Evolutionary conservation across 2,113 vertebrate species (phyloP).

Genomic region (Lepisosteus osseus): DNA sequence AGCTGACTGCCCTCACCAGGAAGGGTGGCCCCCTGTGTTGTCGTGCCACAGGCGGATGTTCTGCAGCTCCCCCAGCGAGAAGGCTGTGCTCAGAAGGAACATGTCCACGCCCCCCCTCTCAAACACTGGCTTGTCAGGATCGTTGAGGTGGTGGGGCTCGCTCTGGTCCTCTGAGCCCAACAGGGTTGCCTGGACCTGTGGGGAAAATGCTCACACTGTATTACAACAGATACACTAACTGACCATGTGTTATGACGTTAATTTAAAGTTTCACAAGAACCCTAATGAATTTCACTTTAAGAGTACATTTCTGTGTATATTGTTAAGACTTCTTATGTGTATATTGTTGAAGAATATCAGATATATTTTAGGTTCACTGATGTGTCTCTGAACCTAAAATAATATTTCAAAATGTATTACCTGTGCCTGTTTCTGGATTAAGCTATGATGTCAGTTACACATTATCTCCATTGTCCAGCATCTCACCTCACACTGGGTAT

Average conservation of each 20-base stretch:
- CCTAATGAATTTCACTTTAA: too few relatives aligned
- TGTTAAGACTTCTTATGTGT: too few relatives aligned
- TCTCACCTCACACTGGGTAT: too few relatives aligned
- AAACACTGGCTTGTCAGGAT: slow-evolving; percentile 67
- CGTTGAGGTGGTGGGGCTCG: slow-evolving; percentile 57
- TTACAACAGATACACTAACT: background rate
- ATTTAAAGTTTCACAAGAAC: background rate
- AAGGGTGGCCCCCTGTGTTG: slow-evolving; percentile 64
- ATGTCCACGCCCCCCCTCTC: slow-evolving; percentile 69
- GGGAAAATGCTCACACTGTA: background rate
- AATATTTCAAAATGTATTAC: too few relatives aligned
- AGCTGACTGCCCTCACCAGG: slow-evolving; percentile 57
- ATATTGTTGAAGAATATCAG: too few relatives aligned
- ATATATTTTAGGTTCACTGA: too few relatives aligned
- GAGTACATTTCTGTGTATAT: too few relatives aligned
- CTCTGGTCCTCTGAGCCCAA: slow-evolving; percentile 67
- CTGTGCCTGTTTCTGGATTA: too few relatives aligned
- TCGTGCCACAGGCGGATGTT: slow-evolving; percentile 72
- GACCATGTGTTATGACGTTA: background rate
- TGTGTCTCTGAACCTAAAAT: too few relatives aligned
- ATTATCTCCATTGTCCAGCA: too few relatives aligned
- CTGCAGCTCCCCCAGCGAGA: slow-evolving; percentile 66
- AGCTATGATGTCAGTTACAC: too few relatives aligned
- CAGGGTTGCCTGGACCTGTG: slow-evolving; percentile 69
- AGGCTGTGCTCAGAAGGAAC: slow-evolving; percentile 67